Evolutionary conservation across 2,888 invertebrate genomes (phyloP).

Genomic region (Apotomis turbidana): DNA sequence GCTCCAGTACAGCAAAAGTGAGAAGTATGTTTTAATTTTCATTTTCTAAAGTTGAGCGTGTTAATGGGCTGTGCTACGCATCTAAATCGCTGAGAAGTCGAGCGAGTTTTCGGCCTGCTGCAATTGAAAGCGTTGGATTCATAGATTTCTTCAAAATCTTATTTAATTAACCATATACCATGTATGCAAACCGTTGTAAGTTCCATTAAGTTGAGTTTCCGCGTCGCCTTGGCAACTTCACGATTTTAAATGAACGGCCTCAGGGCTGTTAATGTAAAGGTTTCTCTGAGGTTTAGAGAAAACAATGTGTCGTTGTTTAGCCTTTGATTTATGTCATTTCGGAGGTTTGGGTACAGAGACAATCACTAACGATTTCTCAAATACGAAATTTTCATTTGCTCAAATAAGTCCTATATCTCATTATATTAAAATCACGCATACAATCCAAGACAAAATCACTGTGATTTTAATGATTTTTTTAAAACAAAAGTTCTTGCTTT

Average conservation of each 20-base stretch:
- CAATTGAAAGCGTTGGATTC: no score
- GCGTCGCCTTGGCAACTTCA: conserved; percentile 20
- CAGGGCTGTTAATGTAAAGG: conserved; percentile 5
- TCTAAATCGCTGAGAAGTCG: no score
- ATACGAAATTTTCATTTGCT: neutral
- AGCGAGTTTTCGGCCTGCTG: no score
- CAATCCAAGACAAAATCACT: no score
- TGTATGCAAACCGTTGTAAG: neutral
- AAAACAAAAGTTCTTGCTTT: no score
- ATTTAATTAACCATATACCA: neutral
- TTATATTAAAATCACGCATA: no score
- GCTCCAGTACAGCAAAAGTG: no score
- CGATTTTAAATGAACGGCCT: conserved; percentile 14
- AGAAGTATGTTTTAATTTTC: no score
- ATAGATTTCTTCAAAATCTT: neutral
- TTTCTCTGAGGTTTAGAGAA: conserved; percentile 5
- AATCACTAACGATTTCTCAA: neutral
- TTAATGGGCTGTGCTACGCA: no score
- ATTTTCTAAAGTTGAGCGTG: no score
- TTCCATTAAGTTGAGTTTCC: neutral
- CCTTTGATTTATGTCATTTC: neutral
- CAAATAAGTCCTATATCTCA: no score
- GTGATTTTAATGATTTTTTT: no score
- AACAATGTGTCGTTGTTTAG: conserved; percentile 14
- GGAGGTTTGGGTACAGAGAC: neutral